Evolutionary conservation across 1,140 invertebrate genomes (phyloP).

Genomic region (Anoplolepis gracilipes): DNA sequence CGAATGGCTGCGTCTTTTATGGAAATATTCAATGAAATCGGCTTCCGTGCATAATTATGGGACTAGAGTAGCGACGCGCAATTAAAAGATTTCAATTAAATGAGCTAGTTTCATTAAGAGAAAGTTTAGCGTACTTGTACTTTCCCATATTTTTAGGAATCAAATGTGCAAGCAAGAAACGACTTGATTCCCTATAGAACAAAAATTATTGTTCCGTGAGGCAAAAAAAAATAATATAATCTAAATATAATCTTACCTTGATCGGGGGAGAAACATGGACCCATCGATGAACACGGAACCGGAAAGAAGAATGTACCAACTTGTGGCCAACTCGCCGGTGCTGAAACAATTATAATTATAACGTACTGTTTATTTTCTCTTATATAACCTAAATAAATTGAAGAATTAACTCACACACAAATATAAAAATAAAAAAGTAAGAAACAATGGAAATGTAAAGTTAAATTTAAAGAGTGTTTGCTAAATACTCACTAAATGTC

Average conservation of each 20-base stretch:
- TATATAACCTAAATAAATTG: background rate
- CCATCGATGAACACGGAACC: conserved; percentile 96
- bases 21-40: background rate
- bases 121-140: conserved; percentile 30
- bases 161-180: conserved; percentile 21
- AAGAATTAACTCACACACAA: background rate
- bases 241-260: conserved; percentile 88
- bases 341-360: conserved; percentile 85
- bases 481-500: background rate
- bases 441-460: background rate
- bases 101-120: conserved; percentile 32
- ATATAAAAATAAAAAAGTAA: too few relatives aligned
- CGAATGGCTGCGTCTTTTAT: background rate
- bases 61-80: background rate
- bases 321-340: conserved; percentile 92
- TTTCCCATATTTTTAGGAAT: conserved; percentile 36
- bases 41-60: conserved; percentile 8
- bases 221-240: too few relatives aligned
- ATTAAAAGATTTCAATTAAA: conserved; percentile 43
- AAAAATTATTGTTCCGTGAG: conserved; percentile 14
- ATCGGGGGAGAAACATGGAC: conserved; percentile 93
- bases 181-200: conserved; percentile 1
- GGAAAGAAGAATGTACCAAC: conserved; percentile 94
- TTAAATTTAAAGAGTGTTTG: background rate
- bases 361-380: background rate